Conservation (phyloP, 2,797 vertebrate genomes). For the Lepilemur ruficaudatus region DNA sequence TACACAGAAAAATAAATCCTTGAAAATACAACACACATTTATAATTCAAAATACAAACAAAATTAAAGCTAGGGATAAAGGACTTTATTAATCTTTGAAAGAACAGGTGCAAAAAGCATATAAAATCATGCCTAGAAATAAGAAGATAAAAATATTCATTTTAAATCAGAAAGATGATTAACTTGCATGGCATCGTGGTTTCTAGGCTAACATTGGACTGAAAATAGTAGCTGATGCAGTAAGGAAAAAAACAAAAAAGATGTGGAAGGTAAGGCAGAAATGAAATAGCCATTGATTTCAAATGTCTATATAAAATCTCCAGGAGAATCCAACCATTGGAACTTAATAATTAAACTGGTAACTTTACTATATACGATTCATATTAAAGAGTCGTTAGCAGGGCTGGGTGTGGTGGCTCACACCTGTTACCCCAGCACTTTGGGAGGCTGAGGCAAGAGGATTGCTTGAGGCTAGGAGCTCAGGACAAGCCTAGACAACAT, state of each 20-base stretch:
- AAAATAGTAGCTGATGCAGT: background rate
- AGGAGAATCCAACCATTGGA: background rate
- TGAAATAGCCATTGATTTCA: background rate
- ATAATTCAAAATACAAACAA: background rate
- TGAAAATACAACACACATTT: background rate
- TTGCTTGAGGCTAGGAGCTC: too few species aligned
- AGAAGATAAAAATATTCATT: background rate
- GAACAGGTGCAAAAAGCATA: background rate
- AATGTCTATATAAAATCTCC: background rate
- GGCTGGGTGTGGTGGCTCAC: too few species aligned
- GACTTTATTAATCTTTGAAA: background rate
- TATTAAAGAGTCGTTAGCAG: background rate
- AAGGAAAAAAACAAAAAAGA: background rate
- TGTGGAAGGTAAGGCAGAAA: accelerated
- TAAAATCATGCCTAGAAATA: background rate
- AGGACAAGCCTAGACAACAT: too few species aligned
- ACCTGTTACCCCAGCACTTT: too few species aligned
- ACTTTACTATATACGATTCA: background rate
- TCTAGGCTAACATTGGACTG: background rate
- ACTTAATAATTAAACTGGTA: background rate
- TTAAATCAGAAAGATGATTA: background rate
- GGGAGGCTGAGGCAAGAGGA: too few species aligned
- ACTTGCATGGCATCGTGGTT: too few species aligned
- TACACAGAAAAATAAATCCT: background rate
- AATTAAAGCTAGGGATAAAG: background rate